Conservation (phyloP, 2,113 vertebrate genomes). For the Nannospalax galili region DNA sequence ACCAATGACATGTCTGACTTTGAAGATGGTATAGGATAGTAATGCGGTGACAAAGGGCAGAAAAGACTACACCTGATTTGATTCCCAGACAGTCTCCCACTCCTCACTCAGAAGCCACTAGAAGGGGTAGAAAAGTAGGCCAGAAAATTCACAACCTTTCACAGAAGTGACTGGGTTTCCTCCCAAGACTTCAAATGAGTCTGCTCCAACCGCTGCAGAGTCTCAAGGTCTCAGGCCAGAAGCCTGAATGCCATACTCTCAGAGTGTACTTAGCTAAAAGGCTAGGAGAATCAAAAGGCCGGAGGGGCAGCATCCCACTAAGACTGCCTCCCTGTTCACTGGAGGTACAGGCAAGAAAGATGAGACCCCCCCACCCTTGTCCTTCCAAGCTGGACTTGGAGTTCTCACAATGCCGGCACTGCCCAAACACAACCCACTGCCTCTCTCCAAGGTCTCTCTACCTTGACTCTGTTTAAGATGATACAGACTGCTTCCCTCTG, state of each 20-base stretch:
- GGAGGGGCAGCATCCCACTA: background rate
- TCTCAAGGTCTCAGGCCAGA: background rate
- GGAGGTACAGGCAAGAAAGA: background rate
- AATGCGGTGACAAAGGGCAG: background rate
- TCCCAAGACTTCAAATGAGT: background rate
- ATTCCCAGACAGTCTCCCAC: background rate
- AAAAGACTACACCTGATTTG: background rate
- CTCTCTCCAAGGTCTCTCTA: background rate
- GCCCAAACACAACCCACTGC: background rate
- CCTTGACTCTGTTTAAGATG: constrained; percentile 25
- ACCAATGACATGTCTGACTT: constrained; percentile 9
- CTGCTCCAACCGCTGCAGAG: background rate
- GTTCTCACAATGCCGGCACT: background rate
- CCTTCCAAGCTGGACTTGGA: background rate
- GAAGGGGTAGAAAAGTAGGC: background rate
- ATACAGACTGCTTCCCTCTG: background rate
- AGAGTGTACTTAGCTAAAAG: background rate
- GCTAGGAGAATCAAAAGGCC: background rate
- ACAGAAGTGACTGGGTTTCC: background rate
- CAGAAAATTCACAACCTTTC: constrained; percentile 20
- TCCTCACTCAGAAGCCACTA: background rate
- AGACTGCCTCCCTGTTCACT: background rate
- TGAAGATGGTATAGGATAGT: background rate
- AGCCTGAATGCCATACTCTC: background rate
- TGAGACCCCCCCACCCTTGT: background rate